These are phyloP conservation scores for Festucalex cinctus DNA, from an alignment of 2,113 vertebrate genomes.

Conservation along the genomic window DNA sequence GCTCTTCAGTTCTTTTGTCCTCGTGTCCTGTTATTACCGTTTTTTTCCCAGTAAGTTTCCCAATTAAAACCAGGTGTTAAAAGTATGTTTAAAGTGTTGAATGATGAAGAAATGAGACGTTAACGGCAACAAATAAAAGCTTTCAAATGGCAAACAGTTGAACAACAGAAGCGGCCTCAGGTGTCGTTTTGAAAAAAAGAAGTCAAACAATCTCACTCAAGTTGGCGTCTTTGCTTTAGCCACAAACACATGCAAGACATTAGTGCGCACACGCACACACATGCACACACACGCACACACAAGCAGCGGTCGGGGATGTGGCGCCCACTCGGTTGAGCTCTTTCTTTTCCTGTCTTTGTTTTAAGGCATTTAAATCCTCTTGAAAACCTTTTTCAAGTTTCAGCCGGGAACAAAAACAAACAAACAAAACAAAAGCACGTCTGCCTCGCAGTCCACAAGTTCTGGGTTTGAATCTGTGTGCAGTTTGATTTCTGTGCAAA, in stretches of 20 bases:
- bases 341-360: conserved; percentile 37
- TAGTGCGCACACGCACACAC: conserved; percentile 9
- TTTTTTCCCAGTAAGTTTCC: no score
- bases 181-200: neutral
- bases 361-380: conserved; percentile 11
- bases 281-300: conserved; percentile 1
- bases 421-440: neutral
- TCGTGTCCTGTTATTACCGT: no score
- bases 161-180: neutral
- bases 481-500: neutral
- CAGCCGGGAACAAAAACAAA: neutral
- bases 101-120: neutral
- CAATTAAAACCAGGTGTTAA: neutral
- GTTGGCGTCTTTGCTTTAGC: conserved; percentile 46
- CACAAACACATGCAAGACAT: conserved; percentile 38
- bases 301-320: conserved; percentile 6
- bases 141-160: neutral
- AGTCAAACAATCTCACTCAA: neutral
- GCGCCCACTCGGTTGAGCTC: conserved; percentile 10
- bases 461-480: neutral
- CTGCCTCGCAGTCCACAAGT: neutral
- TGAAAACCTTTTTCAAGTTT: conserved; percentile 9
- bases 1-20: no score
- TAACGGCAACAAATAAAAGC: neutral
- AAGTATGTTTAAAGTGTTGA: neutral